phyloP scores from a whole-genome alignment of 2,797 vertebrate species.

The Manis pentadactyla region DNA sequence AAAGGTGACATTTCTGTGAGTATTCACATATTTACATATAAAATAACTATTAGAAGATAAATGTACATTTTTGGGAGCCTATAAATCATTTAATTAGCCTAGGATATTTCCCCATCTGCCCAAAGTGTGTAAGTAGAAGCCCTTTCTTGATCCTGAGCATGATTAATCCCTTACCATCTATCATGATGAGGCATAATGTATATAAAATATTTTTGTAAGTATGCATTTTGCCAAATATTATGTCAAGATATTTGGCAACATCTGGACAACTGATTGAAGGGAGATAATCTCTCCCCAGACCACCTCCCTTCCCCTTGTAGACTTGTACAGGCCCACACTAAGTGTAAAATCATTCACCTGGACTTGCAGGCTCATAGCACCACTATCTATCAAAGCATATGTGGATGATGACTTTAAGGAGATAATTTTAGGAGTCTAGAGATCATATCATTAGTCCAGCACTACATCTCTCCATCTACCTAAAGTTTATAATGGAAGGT shows the following conservation, averaged over 20 bases:
- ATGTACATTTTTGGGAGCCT: background rate
- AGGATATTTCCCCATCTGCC: background rate
- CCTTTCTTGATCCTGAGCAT: background rate
- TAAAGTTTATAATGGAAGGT: background rate
- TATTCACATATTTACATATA: slow-evolving; percentile 10
- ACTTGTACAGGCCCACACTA: background rate
- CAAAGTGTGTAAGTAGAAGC: background rate
- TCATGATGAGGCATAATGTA: slow-evolving; percentile 22
- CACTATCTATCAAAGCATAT: background rate
- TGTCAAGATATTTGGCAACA: slow-evolving; percentile 20
- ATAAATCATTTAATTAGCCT: slow-evolving; percentile 13
- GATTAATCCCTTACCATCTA: background rate
- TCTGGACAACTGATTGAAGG: background rate
- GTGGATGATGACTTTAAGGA: slow-evolving; percentile 14
- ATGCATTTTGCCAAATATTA: slow-evolving; percentile 51
- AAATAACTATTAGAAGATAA: slow-evolving; percentile 16
- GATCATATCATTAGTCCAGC: background rate
- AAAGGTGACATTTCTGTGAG: slow-evolving; percentile 50
- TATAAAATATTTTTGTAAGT: slow-evolving; percentile 59
- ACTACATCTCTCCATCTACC: background rate
- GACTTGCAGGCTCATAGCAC: background rate
- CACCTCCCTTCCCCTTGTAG: background rate
- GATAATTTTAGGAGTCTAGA: slow-evolving; percentile 6
- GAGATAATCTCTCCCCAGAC: background rate
- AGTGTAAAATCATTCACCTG: background rate